Evolutionary conservation across 2,797 vertebrate species (phyloP).

Genomic region (Hippoglossus hippoglossus): DNA sequence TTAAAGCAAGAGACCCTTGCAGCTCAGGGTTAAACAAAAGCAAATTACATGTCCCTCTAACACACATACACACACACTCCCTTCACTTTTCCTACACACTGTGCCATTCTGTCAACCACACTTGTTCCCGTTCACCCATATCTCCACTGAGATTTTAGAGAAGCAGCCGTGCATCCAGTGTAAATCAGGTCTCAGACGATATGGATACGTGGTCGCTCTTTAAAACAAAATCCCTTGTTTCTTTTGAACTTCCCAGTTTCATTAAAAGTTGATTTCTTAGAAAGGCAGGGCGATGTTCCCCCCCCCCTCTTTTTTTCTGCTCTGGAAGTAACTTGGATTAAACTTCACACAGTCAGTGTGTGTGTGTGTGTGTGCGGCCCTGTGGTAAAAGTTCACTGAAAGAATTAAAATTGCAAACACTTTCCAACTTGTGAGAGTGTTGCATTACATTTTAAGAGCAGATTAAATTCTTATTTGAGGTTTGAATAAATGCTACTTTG

Average conservation of each 20-base stretch:
- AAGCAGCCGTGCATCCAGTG: slow-evolving; percentile 50
- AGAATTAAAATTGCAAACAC: not conserved
- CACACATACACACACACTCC: slow-evolving; percentile 35
- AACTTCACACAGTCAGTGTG: not conserved
- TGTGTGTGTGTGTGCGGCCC: not conserved
- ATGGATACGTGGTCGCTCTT: slow-evolving; percentile 42
- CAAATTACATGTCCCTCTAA: slow-evolving; percentile 80
- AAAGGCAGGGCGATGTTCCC: slow-evolving; percentile 5
- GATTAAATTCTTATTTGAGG: not conserved
- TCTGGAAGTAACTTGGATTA: not conserved
- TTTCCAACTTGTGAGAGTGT: not conserved
- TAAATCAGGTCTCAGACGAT: slow-evolving; percentile 36
- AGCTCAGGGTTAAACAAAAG: slow-evolving; percentile 84
- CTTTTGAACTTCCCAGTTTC: slow-evolving; percentile 49
- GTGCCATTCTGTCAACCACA: slow-evolving; percentile 48
- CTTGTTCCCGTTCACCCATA: slow-evolving; percentile 53
- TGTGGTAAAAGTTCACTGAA: not conserved
- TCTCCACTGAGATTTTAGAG: slow-evolving; percentile 62
- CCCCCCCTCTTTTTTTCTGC: slow-evolving; percentile 1
- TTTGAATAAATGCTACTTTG: not conserved
- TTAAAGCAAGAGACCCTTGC: slow-evolving; percentile 84
- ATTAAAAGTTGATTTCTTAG: slow-evolving; percentile 58
- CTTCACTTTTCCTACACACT: slow-evolving; percentile 38
- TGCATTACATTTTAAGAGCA: not conserved
- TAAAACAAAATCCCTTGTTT: slow-evolving; percentile 34